Percentiles rank a stretch among this genome's conserved stretches.
Conservation (phyloP, 1,140 invertebrate genomes). For the Callitettix versicolor region DNA sequence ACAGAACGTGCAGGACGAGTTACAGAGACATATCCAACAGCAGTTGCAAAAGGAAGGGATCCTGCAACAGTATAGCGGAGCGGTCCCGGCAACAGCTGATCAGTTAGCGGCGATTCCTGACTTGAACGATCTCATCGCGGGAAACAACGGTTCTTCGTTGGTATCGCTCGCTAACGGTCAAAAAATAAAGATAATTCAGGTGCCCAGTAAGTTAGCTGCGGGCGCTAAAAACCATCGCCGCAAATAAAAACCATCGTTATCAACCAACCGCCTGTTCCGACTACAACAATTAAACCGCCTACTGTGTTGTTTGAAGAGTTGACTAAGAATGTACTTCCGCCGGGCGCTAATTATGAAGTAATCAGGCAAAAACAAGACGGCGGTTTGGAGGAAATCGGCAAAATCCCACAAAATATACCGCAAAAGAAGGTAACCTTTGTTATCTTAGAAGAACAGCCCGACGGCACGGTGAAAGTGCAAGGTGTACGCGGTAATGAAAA, state of each 20-base stretch:
- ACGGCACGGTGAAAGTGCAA: constrained; percentile 72
- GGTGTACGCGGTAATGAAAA: constrained; percentile 60
- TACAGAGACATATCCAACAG: constrained; percentile 20
- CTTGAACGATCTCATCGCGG: constrained; percentile 1
- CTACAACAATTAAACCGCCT: constrained; percentile 38
- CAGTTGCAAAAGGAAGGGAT: constrained; percentile 20
- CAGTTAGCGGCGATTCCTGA: constrained; percentile 19
- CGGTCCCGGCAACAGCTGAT: constrained; percentile 15
- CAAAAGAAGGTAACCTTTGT: constrained; percentile 78
- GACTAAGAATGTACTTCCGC: constrained; percentile 61
- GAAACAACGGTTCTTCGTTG: constrained; percentile 6
- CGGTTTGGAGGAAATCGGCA: constrained; percentile 56
- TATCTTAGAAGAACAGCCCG: constrained; percentile 69
- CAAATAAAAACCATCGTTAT: constrained; percentile 24
- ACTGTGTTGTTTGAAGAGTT: constrained; percentile 55
- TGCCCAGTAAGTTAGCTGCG: constrained; percentile 5
- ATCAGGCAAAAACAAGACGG: constrained; percentile 60
- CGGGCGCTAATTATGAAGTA: constrained; percentile 64
- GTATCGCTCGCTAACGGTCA: constrained; percentile 15
- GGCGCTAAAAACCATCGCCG: constrained; percentile 14
- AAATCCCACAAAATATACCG: constrained; percentile 45
- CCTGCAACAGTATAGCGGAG: constrained; percentile 19
- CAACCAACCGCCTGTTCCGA: constrained; percentile 27
- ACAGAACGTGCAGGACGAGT: constrained; percentile 16
- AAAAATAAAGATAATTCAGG: constrained; percentile 12